Percentiles rank a stretch among this genome's conserved stretches.
These are phyloP conservation scores for Perca schrenkii DNA, from an alignment of 2,113 vertebrate genomes.

Conservation along the genomic window DNA sequence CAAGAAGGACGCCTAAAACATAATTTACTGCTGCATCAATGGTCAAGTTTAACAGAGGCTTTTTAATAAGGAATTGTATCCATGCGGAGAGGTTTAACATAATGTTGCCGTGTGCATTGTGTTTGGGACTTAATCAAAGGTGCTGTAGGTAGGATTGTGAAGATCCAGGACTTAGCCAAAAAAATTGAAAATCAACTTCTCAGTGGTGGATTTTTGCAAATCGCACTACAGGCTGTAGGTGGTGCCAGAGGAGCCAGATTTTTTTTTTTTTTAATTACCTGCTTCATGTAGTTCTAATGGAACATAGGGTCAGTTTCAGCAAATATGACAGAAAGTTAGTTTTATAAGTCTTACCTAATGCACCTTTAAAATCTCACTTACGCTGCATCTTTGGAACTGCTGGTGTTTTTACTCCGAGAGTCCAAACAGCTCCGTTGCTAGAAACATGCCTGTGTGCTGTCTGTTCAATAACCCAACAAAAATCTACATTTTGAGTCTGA, in stretches of 20 bases:
- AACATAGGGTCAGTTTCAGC: too few relatives aligned
- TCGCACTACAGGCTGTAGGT: too few relatives aligned
- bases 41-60: background rate
- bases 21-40: background rate
- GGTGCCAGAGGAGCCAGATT: too few relatives aligned
- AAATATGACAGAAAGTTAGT: too few relatives aligned
- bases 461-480: background rate
- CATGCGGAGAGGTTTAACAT: background rate
- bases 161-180: too few relatives aligned
- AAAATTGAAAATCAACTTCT: too few relatives aligned
- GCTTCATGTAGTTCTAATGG: too few relatives aligned
- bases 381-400: background rate
- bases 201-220: too few relatives aligned
- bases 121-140: constrained; percentile 6
- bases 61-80: background rate
- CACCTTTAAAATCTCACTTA: background rate
- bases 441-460: background rate
- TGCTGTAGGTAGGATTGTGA: too few relatives aligned
- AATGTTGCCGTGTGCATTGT: background rate
- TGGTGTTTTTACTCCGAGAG: background rate
- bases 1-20: background rate
- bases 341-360: too few relatives aligned
- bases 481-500: constrained; percentile 20
- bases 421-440: background rate
- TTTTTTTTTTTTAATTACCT: too few relatives aligned